A percentile compares a stretch with the other conserved stretches of the same genome.
These are phyloP conservation scores for Myripristis jacobus DNA, from an alignment of 2,797 vertebrate genomes.

Conservation along the genomic window DNA sequence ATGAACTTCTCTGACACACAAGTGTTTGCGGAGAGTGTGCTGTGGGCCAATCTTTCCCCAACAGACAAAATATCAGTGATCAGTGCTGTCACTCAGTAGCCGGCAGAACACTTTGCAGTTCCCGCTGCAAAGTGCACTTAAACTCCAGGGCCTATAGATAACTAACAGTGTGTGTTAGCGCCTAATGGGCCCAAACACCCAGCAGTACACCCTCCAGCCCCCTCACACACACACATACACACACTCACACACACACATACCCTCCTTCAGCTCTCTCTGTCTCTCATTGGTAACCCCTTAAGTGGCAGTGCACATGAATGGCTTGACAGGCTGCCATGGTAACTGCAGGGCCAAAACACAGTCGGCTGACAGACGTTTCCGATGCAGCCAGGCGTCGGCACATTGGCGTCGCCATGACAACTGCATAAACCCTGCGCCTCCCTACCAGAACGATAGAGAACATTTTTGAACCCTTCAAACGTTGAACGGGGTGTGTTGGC, in stretches of 20 bases:
- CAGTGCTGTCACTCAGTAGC: slow-evolving; percentile 15
- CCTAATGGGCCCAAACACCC: slow-evolving; percentile 44
- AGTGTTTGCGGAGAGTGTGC: background rate
- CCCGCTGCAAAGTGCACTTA: slow-evolving; percentile 41
- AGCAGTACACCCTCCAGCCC: slow-evolving; percentile 3
- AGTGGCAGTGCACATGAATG: slow-evolving; percentile 72
- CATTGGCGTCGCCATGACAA: slow-evolving; percentile 71
- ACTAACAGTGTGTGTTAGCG: slow-evolving; percentile 57
- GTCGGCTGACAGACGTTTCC: slow-evolving; percentile 75
- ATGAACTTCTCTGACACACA: background rate
- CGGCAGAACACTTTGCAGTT: slow-evolving; percentile 14
- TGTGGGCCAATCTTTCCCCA: background rate
- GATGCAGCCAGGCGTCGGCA: slow-evolving; percentile 63
- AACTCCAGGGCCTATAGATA: slow-evolving; percentile 42
- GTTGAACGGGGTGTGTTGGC: slow-evolving; percentile 1
- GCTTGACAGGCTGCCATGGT: slow-evolving; percentile 76
- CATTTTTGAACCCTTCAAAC: slow-evolving; percentile 8
- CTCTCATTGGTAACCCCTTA: slow-evolving; percentile 61
- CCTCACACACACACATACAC: background rate
- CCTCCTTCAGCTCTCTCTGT: slow-evolving; percentile 34
- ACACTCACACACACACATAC: slow-evolving; percentile 37
- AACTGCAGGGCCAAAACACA: slow-evolving; percentile 69
- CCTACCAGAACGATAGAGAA: slow-evolving; percentile 31
- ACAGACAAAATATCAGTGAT: slow-evolving; percentile 7
- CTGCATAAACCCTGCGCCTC: slow-evolving; percentile 68